phyloP scores from a whole-genome alignment of 2,113 vertebrate species.

The Albula glossodonta region DNA sequence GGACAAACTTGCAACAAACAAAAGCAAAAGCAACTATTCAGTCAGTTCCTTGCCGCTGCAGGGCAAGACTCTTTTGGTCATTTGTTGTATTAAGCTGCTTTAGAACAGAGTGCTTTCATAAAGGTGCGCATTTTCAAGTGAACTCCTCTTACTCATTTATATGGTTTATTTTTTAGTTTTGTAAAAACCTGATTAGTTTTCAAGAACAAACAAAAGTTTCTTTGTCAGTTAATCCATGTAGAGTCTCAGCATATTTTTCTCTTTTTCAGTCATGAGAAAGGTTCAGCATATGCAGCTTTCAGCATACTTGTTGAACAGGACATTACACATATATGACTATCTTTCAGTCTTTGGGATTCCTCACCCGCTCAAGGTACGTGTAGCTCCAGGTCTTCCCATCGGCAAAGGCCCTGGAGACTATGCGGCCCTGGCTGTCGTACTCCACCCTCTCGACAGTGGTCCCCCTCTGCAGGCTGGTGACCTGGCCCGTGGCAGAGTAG shows the following conservation, averaged over 20 bases:
- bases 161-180: not conserved
- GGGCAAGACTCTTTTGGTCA: not conserved
- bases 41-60: not conserved
- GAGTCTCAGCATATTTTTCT: not conserved
- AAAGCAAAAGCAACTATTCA: not conserved
- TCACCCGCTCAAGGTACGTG: conserved; percentile 95
- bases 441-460: conserved; percentile 89
- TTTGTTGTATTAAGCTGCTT: not conserved
- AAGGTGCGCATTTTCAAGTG: not conserved
- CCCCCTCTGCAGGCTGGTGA: conserved; percentile 90
- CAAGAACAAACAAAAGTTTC: not conserved
- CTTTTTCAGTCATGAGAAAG: not conserved
- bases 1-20: conserved; percentile 14
- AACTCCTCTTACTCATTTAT: not conserved
- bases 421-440: conserved; percentile 91
- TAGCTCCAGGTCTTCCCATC: conserved; percentile 98
- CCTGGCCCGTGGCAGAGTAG: conserved; percentile 91
- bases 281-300: too few species aligned
- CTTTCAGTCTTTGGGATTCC: not conserved
- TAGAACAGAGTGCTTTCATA: not conserved
- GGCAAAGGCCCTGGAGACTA: conserved; percentile 90
- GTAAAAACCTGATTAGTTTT: not conserved
- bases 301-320: not conserved
- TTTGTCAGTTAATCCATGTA: not conserved
- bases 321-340: not conserved